Conservation (phyloP, 2,888 invertebrate species). For the Trichacis sp. region DNA sequence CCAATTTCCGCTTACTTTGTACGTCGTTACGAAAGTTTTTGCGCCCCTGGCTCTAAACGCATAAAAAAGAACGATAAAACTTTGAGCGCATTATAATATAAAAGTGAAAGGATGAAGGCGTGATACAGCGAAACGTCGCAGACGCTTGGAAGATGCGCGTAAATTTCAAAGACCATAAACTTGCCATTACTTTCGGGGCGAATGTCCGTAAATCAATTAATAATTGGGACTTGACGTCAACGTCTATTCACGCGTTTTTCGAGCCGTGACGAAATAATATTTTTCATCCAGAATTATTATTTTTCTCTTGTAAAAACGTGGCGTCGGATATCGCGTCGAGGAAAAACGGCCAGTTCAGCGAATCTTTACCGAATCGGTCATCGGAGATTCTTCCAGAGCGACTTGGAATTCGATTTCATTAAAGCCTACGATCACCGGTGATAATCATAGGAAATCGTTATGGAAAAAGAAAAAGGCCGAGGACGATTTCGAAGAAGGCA, state of each 20-base stretch:
- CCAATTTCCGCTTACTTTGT: neutral
- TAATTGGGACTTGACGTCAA: no score
- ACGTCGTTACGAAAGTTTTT: neutral
- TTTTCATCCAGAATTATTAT: neutral
- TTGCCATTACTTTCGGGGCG: neutral
- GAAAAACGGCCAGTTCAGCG: conserved; percentile 61
- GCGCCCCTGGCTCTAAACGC: neutral
- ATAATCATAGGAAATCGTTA: conserved; percentile 39
- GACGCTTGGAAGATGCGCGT: neutral
- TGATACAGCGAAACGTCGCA: conserved; percentile 1
- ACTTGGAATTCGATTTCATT: conserved; percentile 44
- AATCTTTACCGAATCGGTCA: conserved; percentile 54
- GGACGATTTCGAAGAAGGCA: neutral
- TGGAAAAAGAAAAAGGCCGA: conserved; percentile 22
- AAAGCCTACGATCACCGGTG: conserved; percentile 30
- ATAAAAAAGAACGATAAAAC: neutral
- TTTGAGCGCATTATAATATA: conserved; percentile 1
- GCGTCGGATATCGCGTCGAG: no score
- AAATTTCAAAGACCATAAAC: neutral
- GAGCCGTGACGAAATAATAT: neutral
- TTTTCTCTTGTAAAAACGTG: no score
- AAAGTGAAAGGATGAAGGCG: conserved; percentile 14
- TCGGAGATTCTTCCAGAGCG: conserved; percentile 29
- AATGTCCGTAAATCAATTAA: neutral
- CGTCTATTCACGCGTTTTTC: no score